Conservation (phyloP, 1,140 invertebrate species). For the Agrypnia vestita region DNA sequence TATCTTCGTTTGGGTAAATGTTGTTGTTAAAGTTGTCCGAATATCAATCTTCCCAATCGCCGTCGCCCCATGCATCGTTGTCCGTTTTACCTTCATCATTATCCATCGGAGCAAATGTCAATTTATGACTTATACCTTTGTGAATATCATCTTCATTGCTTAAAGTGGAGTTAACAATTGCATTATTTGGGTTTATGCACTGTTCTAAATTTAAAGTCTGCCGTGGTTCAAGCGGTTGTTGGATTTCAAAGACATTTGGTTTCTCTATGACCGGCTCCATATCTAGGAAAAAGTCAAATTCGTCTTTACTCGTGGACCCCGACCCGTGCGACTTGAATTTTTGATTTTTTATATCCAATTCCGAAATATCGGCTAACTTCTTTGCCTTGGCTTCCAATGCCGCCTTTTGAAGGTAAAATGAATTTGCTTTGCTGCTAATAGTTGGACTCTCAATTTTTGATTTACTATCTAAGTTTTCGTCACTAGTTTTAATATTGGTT, state of each 20-base stretch:
- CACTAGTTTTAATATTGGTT: slow-evolving; percentile 41
- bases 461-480: background rate
- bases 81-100: slow-evolving; percentile 64
- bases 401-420: slow-evolving; percentile 66
- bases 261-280: slow-evolving; percentile 88
- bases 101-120: slow-evolving; percentile 68
- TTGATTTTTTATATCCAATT: slow-evolving; percentile 84
- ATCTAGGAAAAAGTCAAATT: slow-evolving; percentile 86
- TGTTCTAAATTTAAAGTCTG: background rate
- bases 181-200: background rate
- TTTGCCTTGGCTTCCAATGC: slow-evolving; percentile 69
- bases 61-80: slow-evolving; percentile 67
- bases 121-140: slow-evolving; percentile 65
- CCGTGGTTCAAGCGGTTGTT: slow-evolving; percentile 57
- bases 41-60: slow-evolving; percentile 61
- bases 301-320: slow-evolving; percentile 69
- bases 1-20: slow-evolving; percentile 1
- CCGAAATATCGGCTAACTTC: slow-evolving; percentile 77
- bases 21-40: slow-evolving; percentile 38
- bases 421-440: slow-evolving; percentile 55
- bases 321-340: slow-evolving; percentile 65
- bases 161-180: background rate
- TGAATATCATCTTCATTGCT: background rate
- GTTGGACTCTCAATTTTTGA: slow-evolving; percentile 18
- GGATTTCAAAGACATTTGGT: slow-evolving; percentile 71